Percentiles rank a stretch among this genome's conserved stretches.
Conservation (phyloP, 2,113 vertebrate genomes). For the Notarius quadriscutis region DNA sequence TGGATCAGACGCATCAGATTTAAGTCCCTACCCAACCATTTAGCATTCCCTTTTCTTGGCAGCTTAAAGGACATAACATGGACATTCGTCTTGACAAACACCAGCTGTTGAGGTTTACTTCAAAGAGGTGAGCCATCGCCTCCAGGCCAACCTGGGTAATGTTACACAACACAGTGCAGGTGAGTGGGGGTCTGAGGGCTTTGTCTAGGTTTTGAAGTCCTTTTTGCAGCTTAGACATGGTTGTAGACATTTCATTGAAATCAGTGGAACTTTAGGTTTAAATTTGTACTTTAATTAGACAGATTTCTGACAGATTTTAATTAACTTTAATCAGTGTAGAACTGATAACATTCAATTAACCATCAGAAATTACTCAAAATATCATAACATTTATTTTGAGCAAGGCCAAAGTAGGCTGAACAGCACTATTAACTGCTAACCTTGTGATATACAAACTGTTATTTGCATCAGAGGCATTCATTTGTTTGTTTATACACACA, state of each 20-base stretch:
- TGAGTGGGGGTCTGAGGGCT: constrained; percentile 53
- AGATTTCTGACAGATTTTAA: background rate
- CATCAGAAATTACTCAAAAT: background rate
- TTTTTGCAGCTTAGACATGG: constrained; percentile 11
- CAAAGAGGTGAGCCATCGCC: constrained; percentile 59
- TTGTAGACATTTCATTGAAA: constrained; percentile 22
- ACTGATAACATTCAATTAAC: background rate
- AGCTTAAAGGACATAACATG: constrained; percentile 49
- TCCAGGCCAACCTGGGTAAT: constrained; percentile 58
- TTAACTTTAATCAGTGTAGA: constrained; percentile 6
- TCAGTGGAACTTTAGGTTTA: background rate
- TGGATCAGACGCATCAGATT: constrained; percentile 53
- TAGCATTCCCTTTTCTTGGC: constrained; percentile 57
- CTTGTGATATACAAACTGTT: constrained; percentile 2
- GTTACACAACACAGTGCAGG: constrained; percentile 64
- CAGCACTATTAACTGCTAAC: background rate
- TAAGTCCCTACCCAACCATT: constrained; percentile 58
- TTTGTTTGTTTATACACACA: background rate
- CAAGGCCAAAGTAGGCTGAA: background rate
- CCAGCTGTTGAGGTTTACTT: constrained; percentile 66
- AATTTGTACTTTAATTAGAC: constrained; percentile 25
- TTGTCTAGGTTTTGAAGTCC: constrained; percentile 21
- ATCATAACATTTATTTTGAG: background rate
- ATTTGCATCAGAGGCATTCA: constrained; percentile 15
- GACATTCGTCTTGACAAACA: constrained; percentile 67